These are phyloP conservation scores for Microplitis deprimator DNA, from an alignment of 2,888 invertebrate genomes.

Conservation along the genomic window DNA sequence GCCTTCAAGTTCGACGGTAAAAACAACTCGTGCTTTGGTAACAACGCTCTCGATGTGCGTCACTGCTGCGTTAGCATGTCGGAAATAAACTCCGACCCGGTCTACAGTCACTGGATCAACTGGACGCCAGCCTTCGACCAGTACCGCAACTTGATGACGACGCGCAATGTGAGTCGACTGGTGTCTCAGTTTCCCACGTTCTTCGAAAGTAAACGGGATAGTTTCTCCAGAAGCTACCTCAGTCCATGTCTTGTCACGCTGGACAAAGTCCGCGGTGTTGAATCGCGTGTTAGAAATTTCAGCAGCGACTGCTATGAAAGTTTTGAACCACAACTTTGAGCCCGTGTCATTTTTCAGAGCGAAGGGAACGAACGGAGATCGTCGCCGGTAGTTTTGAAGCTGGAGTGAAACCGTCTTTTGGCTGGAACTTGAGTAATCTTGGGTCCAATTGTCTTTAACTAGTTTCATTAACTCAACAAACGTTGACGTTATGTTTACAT, in stretches of 20 bases:
- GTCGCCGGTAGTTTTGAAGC: conserved; percentile 77
- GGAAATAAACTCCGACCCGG: conserved; percentile 93
- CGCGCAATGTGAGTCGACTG: conserved; percentile 83
- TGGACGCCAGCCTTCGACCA: conserved; percentile 91
- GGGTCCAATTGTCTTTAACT: conserved; percentile 90
- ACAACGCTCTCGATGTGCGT: conserved; percentile 45
- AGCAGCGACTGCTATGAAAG: conserved; percentile 82
- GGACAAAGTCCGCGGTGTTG: conserved; percentile 68
- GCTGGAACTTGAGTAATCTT: conserved; percentile 78
- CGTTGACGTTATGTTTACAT: conserved; percentile 91
- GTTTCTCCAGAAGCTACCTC: conserved; percentile 82
- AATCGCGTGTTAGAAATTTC: conserved; percentile 62
- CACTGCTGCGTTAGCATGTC: conserved; percentile 74
- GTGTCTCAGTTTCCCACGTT: conserved; percentile 80
- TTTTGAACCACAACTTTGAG: conserved; percentile 87
- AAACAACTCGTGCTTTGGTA: conserved; percentile 84
- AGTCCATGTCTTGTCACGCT: conserved; percentile 78
- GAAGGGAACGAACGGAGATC: conserved; percentile 95
- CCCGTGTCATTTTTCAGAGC: conserved; percentile 94
- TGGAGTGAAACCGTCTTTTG: conserved; percentile 63
- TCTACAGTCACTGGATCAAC: conserved; percentile 94
- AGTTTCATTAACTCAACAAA: conserved; percentile 86
- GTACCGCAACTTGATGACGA: conserved; percentile 89
- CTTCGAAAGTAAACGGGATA: conserved; percentile 89
- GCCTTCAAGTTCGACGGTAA: conserved; percentile 92